Conservation (phyloP, 1,140 invertebrate genomes). For the Bombus impatiens region DNA sequence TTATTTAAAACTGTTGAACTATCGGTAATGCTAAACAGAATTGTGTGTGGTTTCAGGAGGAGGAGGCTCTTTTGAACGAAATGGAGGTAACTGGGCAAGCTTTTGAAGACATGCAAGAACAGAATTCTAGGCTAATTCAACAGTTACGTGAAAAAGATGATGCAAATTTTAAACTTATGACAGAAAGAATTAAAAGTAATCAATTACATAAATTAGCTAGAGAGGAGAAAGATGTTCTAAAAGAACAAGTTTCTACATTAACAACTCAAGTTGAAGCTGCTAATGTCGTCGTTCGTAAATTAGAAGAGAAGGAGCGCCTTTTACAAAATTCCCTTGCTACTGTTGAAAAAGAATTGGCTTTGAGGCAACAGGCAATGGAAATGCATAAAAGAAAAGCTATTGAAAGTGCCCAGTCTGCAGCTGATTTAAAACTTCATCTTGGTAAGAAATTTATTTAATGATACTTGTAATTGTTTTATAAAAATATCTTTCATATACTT, state of each 20-base stretch:
- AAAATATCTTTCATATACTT: slow-evolving; percentile 13
- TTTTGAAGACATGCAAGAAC: slow-evolving; percentile 99
- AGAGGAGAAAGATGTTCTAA: slow-evolving; percentile 96
- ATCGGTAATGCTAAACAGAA: slow-evolving; percentile 81
- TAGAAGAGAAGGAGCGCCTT: slow-evolving; percentile 98
- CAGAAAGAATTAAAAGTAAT: slow-evolving; percentile 98
- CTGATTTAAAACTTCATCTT: slow-evolving; percentile 98
- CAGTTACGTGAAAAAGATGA: slow-evolving; percentile 99
- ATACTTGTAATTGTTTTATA: not conserved
- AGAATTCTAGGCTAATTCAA: slow-evolving; percentile 97
- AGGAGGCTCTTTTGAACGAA: slow-evolving; percentile 98
- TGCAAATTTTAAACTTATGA: slow-evolving; percentile 99
- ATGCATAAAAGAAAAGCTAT: slow-evolving; percentile 99
- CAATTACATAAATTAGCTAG: slow-evolving; percentile 96
- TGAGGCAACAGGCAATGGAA: slow-evolving; percentile 97
- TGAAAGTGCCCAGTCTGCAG: slow-evolving; percentile 96
- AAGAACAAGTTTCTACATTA: slow-evolving; percentile 94
- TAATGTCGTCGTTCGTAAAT: slow-evolving; percentile 95
- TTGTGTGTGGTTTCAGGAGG: slow-evolving; percentile 88
- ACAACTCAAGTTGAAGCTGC: slow-evolving; percentile 97
- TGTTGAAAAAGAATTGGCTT: slow-evolving; percentile 96
- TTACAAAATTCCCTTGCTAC: slow-evolving; percentile 95
- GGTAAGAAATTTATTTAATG: slow-evolving; percentile 83
- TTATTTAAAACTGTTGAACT: slow-evolving; percentile 65
- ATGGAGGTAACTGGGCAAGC: slow-evolving; percentile 99